Conservation (phyloP, 2,113 vertebrate genomes). For the Salvelinus alpinus region DNA sequence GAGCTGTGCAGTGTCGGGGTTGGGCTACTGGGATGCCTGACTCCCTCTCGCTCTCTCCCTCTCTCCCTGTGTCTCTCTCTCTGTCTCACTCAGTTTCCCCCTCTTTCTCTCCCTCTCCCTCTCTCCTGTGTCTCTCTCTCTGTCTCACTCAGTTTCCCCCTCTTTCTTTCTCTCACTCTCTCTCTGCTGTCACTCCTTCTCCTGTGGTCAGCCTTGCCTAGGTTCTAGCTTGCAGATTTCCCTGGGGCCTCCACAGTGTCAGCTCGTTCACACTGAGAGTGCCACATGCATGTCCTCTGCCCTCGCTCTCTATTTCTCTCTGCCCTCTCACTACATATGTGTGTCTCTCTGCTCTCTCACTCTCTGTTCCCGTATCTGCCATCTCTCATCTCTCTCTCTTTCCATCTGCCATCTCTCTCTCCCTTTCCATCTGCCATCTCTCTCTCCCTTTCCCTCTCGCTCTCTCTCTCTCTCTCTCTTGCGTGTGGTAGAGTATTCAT, state of each 20-base stretch:
- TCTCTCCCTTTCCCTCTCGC: not conserved
- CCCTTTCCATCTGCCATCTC: not conserved
- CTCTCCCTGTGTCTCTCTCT: not conserved
- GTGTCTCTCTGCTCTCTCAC: not conserved
- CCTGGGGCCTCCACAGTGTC: no score
- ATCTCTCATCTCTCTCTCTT: not conserved
- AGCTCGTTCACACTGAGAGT: no score
- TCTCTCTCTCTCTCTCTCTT: not conserved
- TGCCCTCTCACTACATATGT: not conserved
- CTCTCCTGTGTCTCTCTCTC: no score
- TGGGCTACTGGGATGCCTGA: no score
- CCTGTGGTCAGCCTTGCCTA: no score
- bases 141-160: no score
- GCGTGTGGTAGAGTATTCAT: no score
- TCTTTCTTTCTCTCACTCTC: no score
- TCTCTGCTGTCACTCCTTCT: not conserved
- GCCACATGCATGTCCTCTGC: not conserved
- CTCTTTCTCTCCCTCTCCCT: rapidly evolving
- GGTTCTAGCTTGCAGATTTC: no score
- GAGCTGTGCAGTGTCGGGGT: not conserved
- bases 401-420: not conserved
- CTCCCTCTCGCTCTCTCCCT: not conserved
- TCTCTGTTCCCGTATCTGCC: not conserved
- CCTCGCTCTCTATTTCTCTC: no score
- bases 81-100: not conserved